Evolutionary conservation across 1,140 invertebrate species (phyloP), one percentile per base, ranked within the genome.

Genomic region (Hirudo medicinalis): DNA sequence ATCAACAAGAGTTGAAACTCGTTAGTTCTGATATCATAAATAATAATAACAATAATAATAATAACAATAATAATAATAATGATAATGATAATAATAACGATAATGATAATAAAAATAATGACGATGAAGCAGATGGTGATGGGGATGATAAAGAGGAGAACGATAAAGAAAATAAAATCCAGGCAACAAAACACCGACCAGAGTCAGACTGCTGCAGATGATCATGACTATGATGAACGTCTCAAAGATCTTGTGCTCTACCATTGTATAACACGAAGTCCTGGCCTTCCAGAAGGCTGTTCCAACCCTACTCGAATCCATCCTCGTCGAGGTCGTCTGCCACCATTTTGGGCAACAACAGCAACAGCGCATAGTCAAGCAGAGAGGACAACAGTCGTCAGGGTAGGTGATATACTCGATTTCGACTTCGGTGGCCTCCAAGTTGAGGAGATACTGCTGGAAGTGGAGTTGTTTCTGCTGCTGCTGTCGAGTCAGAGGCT

Each of bases 241-340:
- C 87, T 98, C 95, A 86, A 98, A 98, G 84, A 97, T 97, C 84
- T 94, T 96, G 85, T 97, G 95, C 85, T 97, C 94, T 78, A 97
- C 95, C 75, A 97, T 86, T 83, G 88, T 87, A 83, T 40, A 54
- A 20, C 19, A 32, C 49, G 32, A 25, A 2, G 66, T 63, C 29
- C 57, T 63, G 11, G 22, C 57, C 57, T 63, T 63, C 57, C 57
- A 63, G 57, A 63, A 63, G 19, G 29, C 22, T 2, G 22, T 63
- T 13, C 57, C 57, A 13, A 63, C 13, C 20, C 22, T 25, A n/a
- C 57, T 63, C 22, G 57, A 63, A 6, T 32, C 29, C 6, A 63
- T 11, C 17, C 19, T 63, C 43, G 43, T 8, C 43, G 43, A 8
- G 0, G 43, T 49, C 43, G 11, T 49, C 15, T 49, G 43, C 43